Evolutionary conservation across 2,797 vertebrate species (phyloP), one percentile per base, ranked within the genome.

Genomic region (Cyprinella venusta): DNA sequence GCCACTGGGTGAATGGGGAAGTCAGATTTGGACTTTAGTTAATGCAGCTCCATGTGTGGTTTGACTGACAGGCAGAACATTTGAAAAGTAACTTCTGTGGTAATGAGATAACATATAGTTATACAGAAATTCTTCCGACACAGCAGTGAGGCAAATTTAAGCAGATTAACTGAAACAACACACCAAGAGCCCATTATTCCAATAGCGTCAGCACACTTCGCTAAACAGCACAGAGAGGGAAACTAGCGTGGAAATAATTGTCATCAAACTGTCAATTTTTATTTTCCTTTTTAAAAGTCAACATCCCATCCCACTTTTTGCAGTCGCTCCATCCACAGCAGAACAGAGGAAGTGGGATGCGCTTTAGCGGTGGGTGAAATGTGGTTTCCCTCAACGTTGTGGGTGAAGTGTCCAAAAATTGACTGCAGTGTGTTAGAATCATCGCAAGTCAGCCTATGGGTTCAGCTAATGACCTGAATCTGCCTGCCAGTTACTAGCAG

Each of bases 181-280:
- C 30, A 71, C 4, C 52, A 48, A 54, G 70, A 72, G 7, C 12
- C 68, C 77, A 88, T 84, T 88, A 88, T 36, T 16, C 54, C 85
- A 64, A 64, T 50, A 68, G 68, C 26, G 36, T 67, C 38, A 67
- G 33, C 56, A 50, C 78, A 80, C 81, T 71, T 70, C 33, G 33
- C 69, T 69, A 30, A 48, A 71, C 76, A 63, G 6, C n/a, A 45
- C 48, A 59, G 50, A 19, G 45, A 45, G 16, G 50, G 45, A 82
- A 76, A 76, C 56, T 67, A 82, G 85, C 80, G 63, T 88, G 83
- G 79, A 85, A 88, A 87, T 85, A 87, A 85, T 76, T 65, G 84
- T 79, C 76, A 75, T 84, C 71, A 84, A 76, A 63, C 78, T 81
- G 79, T 79, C 78, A 83, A 75, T 48, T 77, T 36, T 18, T 33